Percentiles rank a stretch among this genome's conserved stretches.
These are phyloP conservation scores for Garrulus glandarius DNA, from an alignment of 2,797 vertebrate species.

Conservation along the genomic window DNA sequence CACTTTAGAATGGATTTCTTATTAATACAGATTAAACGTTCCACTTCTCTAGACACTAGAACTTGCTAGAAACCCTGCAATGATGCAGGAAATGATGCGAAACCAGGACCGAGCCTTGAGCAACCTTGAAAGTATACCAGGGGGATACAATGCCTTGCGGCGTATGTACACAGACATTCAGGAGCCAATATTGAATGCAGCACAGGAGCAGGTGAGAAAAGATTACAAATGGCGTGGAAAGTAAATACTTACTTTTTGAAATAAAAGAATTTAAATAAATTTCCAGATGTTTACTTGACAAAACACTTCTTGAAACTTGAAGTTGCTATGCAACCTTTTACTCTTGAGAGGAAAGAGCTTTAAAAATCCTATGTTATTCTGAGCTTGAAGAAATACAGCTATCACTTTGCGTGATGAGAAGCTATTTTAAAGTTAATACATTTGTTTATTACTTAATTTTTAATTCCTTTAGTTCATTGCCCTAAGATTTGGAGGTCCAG, in stretches of 20 bases:
- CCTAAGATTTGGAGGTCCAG: not conserved
- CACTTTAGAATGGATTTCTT: slow-evolving; percentile 11
- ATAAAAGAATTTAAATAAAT: not conserved
- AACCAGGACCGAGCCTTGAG: slow-evolving; percentile 83
- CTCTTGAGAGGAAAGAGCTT: not conserved
- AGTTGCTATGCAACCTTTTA: not conserved
- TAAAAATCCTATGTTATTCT: not conserved
- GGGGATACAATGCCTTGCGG: slow-evolving; percentile 82
- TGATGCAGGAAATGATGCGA: slow-evolving; percentile 87
- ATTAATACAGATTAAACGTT: slow-evolving; percentile 35
- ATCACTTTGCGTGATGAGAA: not conserved
- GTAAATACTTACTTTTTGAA: not conserved
- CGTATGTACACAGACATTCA: slow-evolving; percentile 85
- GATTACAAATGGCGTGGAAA: not conserved
- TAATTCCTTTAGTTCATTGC: not conserved
- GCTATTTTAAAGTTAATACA: not conserved
- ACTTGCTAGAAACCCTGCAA: slow-evolving; percentile 83
- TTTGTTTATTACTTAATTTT: not conserved
- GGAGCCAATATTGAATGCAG: slow-evolving; percentile 83
- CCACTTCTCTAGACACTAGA: slow-evolving; percentile 77
- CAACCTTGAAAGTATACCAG: slow-evolving; percentile 84
- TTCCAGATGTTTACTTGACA: not conserved
- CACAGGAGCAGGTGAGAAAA: slow-evolving; percentile 79
- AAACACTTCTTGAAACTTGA: not conserved
- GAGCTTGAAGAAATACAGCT: not conserved